Conservation (phyloP, 2,797 vertebrate species). For the Clarias pachynema region DNA sequence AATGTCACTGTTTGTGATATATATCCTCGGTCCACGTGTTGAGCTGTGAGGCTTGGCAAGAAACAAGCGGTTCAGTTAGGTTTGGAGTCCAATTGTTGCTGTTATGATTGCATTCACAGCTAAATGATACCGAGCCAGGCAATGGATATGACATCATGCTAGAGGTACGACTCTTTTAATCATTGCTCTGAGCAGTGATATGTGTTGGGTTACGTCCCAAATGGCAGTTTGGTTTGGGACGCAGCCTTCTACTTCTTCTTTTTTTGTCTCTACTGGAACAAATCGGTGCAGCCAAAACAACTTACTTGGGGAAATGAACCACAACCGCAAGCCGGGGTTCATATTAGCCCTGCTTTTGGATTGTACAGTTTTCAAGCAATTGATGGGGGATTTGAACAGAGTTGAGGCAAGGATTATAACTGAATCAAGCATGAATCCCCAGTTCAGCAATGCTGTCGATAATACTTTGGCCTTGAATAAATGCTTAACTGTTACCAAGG, state of each 20-base stretch:
- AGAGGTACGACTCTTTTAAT: slow-evolving; percentile 73
- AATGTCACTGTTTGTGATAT: slow-evolving; percentile 57
- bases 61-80: slow-evolving; percentile 54
- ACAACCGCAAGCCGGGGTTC: slow-evolving; percentile 64
- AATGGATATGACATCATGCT: slow-evolving; percentile 78
- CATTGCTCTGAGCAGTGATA: slow-evolving; percentile 64
- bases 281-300: slow-evolving; percentile 62
- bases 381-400: slow-evolving; percentile 56
- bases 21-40: slow-evolving; percentile 57
- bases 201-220: slow-evolving; percentile 27
- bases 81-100: slow-evolving; percentile 64
- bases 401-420: slow-evolving; percentile 42
- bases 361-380: slow-evolving; percentile 61
- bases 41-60: slow-evolving; percentile 45
- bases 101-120: slow-evolving; percentile 75
- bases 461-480: slow-evolving; percentile 63
- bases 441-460: slow-evolving; percentile 14
- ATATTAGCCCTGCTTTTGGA: slow-evolving; percentile 61
- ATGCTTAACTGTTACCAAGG: slow-evolving; percentile 66
- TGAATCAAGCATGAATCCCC: slow-evolving; percentile 35
- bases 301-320: slow-evolving; percentile 65
- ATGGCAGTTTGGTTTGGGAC: slow-evolving; percentile 23
- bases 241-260: slow-evolving; percentile 47
- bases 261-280: slow-evolving; percentile 65
- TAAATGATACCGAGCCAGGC: slow-evolving; percentile 66